Conservation (phyloP, 2,113 vertebrate species). For the Lontra canadensis region DNA sequence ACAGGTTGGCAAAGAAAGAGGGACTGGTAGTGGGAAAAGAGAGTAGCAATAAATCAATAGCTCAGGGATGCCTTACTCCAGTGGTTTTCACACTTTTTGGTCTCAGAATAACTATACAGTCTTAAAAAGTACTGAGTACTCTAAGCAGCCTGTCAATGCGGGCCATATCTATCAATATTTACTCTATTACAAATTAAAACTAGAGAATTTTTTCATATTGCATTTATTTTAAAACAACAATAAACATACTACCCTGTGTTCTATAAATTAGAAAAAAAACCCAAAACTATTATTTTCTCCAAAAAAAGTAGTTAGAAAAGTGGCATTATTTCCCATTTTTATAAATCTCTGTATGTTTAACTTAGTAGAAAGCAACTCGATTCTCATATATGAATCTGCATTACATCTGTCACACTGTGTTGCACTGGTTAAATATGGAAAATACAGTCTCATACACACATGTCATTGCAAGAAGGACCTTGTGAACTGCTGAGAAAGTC, state of each 20-base stretch:
- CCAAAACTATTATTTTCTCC: background rate
- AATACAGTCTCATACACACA: background rate
- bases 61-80: background rate
- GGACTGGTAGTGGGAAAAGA: background rate
- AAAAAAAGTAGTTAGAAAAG: background rate
- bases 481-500: background rate
- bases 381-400: background rate
- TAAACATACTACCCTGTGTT: background rate
- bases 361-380: background rate
- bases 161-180: background rate
- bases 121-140: background rate
- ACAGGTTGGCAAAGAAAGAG: background rate
- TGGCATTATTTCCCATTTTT: background rate
- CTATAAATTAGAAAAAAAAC: background rate
- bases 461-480: background rate
- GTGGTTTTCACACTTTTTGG: background rate
- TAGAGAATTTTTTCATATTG: background rate
- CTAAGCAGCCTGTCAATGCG: background rate
- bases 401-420: background rate
- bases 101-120: background rate
- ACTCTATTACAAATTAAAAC: slow-evolving; percentile 20
- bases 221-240: background rate
- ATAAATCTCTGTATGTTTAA: background rate
- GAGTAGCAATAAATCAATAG: background rate
- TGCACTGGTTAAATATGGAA: background rate